Conservation (phyloP, 92 coral and sea anemone species). For the Porites evermanni region DNA sequence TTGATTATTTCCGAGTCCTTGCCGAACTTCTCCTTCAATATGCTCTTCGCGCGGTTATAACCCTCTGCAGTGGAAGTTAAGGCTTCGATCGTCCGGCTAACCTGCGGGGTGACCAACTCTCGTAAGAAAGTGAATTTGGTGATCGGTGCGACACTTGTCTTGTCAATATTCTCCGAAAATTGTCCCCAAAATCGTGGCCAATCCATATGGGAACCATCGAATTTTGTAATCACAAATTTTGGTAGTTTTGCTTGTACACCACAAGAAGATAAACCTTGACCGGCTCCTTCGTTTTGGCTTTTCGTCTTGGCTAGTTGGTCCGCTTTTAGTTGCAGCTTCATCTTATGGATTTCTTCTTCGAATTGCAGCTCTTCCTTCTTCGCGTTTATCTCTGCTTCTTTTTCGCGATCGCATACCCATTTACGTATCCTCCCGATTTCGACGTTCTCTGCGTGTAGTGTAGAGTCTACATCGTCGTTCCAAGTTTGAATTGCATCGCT, state of each 20-base stretch:
- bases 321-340: not conserved
- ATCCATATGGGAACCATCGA: no score
- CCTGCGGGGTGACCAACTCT: not conserved
- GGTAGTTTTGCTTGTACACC: not conserved
- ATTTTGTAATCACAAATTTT: not conserved
- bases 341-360: not conserved
- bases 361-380: no score
- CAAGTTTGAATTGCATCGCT: no score
- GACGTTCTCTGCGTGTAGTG: no score
- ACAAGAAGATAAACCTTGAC: not conserved
- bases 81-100: not conserved
- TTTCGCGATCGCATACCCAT: no score
- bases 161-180: not conserved
- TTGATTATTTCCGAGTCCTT: constrained; percentile 15
- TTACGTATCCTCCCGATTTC: no score
- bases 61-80: not conserved
- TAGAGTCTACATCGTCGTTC: no score
- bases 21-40: not conserved
- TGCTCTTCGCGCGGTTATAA: not conserved
- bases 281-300: not conserved
- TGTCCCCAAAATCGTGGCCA: no score
- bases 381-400: no score
- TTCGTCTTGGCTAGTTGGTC: not conserved
- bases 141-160: not conserved
- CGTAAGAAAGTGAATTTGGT: not conserved